phyloP scores from a whole-genome alignment of 2,888 invertebrate genomes.

The Mythimna lalbum region DNA sequence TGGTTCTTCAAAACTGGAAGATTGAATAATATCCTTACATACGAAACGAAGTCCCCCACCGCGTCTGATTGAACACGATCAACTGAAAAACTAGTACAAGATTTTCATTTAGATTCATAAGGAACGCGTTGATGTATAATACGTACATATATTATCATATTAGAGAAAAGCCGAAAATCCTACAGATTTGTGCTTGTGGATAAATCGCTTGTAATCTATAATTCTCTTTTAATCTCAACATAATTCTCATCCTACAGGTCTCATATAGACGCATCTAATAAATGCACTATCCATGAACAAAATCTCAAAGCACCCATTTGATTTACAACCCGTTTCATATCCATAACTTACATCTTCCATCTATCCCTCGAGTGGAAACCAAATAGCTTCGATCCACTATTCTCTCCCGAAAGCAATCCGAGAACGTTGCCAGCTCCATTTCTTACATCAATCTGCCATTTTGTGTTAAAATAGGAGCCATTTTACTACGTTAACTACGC shows the following conservation, averaged over 20 bases:
- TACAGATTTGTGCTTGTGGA: no score
- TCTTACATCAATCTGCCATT: slow-evolving; percentile 48
- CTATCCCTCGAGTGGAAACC: slow-evolving; percentile 4
- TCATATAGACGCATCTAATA: background rate
- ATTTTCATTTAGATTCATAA: no score
- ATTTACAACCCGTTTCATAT: slow-evolving; percentile 36
- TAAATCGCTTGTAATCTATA: no score
- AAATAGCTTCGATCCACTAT: slow-evolving; percentile 41
- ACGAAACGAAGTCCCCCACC: no score
- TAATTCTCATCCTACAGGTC: background rate
- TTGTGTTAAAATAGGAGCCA: slow-evolving; percentile 44
- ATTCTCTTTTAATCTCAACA: background rate
- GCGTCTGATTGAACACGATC: no score
- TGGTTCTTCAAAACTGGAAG: background rate
- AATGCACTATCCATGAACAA: slow-evolving; percentile 12
- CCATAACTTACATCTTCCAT: slow-evolving; percentile 32
- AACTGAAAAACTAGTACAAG: no score
- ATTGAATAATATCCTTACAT: background rate
- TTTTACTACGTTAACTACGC: slow-evolving; percentile 44
- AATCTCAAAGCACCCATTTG: slow-evolving; percentile 26
- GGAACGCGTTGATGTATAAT: no score
- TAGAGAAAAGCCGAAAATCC: no score
- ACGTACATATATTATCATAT: no score
- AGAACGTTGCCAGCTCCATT: slow-evolving; percentile 40
- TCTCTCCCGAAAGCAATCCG: slow-evolving; percentile 21